These are phyloP conservation scores for Speoplatyrhinus poulsoni DNA, from an alignment of 2,113 vertebrate species.

Conservation along the genomic window DNA sequence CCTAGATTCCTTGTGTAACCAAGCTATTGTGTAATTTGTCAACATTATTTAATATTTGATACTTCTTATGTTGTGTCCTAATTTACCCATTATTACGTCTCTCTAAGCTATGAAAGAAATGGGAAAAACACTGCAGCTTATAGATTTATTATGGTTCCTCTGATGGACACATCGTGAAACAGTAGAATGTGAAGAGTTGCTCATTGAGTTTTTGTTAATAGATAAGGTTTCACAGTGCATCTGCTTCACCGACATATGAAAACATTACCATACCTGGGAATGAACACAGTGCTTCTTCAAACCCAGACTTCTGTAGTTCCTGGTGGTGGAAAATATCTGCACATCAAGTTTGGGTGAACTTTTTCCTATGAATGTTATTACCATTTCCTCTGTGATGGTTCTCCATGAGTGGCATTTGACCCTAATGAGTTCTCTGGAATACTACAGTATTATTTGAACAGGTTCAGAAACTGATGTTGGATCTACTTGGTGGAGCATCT, in stretches of 20 bases:
- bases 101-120: background rate
- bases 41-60: no score
- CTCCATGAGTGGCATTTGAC: slow-evolving; percentile 26
- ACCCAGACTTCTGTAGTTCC: slow-evolving; percentile 50
- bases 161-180: background rate
- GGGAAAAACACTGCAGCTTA: slow-evolving; percentile 1
- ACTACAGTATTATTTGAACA: slow-evolving; percentile 57
- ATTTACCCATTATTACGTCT: no score
- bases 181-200: slow-evolving; percentile 54
- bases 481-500: slow-evolving; percentile 18
- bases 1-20: no score
- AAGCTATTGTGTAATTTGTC: no score
- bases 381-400: slow-evolving; percentile 34
- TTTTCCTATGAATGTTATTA: slow-evolving; percentile 41
- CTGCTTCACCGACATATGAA: slow-evolving; percentile 57
- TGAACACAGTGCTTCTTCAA: slow-evolving; percentile 53
- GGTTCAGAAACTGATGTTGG: slow-evolving; percentile 44
- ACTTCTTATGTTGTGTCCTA: no score
- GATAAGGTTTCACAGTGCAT: slow-evolving; percentile 61
- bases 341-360: slow-evolving; percentile 42
- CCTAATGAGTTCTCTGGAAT: slow-evolving; percentile 48
- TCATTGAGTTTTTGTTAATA: slow-evolving; percentile 43
- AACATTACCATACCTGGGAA: slow-evolving; percentile 59
- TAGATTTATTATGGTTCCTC: slow-evolving; percentile 22
- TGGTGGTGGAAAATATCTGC: slow-evolving; percentile 49